phyloP scores from a whole-genome alignment of 92 coral and sea anemone species.

The Actinostola sp. region DNA sequence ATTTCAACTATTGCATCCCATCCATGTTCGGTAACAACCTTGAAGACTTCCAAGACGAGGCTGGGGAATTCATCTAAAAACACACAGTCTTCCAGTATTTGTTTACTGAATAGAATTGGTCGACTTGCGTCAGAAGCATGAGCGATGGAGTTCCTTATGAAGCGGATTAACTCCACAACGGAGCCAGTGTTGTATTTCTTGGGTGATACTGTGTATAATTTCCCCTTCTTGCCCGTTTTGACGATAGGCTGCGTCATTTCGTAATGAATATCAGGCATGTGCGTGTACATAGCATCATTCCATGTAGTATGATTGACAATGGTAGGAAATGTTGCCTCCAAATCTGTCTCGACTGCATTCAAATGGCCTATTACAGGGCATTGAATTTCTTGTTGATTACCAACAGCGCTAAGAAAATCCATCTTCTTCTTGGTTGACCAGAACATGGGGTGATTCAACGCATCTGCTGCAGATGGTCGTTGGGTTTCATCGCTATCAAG shows the following conservation, averaged over 20 bases:
- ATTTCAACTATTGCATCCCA: constrained; percentile 40
- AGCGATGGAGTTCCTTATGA: constrained; percentile 44
- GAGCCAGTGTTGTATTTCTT: constrained; percentile 30
- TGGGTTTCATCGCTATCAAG: neutral
- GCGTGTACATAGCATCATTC: constrained; percentile 12
- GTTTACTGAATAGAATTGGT: constrained; percentile 4
- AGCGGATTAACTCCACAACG: constrained; percentile 42
- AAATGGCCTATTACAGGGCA: neutral
- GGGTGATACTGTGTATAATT: too few relatives aligned
- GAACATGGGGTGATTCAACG: constrained; percentile 51
- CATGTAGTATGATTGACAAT: neutral
- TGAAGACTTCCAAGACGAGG: constrained; percentile 43
- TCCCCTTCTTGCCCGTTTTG: too few relatives aligned
- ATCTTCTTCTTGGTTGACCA: constrained; percentile 60
- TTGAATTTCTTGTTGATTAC: constrained; percentile 62
- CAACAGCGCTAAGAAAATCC: constrained; percentile 52
- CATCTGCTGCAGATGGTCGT: constrained; percentile 46
- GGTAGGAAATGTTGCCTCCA: neutral
- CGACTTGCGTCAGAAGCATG: constrained; percentile 34
- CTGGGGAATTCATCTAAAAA: constrained; percentile 47
- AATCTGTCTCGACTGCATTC: constrained; percentile 10
- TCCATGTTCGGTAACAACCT: constrained; percentile 18
- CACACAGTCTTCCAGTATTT: constrained; percentile 23
- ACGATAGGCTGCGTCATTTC: constrained; percentile 30
- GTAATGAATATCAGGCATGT: constrained; percentile 19